A percentile compares a stretch with the other conserved stretches of the same genome.
Conservation (phyloP, 2,888 invertebrate species). For the Fragum sueziense region DNA sequence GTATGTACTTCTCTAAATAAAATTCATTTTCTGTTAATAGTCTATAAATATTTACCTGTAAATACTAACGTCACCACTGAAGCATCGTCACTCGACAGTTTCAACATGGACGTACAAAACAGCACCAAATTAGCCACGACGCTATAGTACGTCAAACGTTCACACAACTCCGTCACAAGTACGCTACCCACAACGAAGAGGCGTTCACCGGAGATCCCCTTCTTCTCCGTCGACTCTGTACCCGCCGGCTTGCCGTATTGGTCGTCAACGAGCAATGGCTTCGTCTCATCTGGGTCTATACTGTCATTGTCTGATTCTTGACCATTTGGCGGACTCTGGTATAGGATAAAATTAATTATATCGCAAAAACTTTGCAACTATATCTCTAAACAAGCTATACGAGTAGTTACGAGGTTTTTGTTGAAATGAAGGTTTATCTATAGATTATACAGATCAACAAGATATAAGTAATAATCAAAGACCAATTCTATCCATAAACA, state of each 20-base stretch:
- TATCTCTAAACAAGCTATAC: too few relatives aligned
- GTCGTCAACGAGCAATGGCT: neutral
- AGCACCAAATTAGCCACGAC: slow-evolving; percentile 75
- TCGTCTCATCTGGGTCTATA: neutral
- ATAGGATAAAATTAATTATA: too few relatives aligned
- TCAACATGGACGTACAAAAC: slow-evolving; percentile 71
- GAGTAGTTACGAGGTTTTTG: too few relatives aligned
- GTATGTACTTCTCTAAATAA: too few relatives aligned
- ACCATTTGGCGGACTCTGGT: neutral
- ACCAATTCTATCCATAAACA: too few relatives aligned
- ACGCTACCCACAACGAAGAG: slow-evolving; percentile 69
- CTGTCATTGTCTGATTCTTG: neutral
- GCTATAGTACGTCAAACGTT: slow-evolving; percentile 77
- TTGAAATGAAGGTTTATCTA: too few relatives aligned
- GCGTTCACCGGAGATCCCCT: slow-evolving; percentile 34
- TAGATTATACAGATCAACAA: too few relatives aligned
- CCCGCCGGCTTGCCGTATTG: neutral
- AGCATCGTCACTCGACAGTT: slow-evolving; percentile 67
- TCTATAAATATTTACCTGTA: slow-evolving; percentile 69
- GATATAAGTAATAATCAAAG: too few relatives aligned
- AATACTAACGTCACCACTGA: slow-evolving; percentile 72
- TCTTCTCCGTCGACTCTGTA: neutral
- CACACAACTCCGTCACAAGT: slow-evolving; percentile 73
- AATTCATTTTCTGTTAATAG: too few relatives aligned
- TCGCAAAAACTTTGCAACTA: too few relatives aligned